A percentile compares a stretch with the other conserved stretches of the same genome.
phyloP scores from a whole-genome alignment of 2,113 vertebrate genomes.

The Castor canadensis region DNA sequence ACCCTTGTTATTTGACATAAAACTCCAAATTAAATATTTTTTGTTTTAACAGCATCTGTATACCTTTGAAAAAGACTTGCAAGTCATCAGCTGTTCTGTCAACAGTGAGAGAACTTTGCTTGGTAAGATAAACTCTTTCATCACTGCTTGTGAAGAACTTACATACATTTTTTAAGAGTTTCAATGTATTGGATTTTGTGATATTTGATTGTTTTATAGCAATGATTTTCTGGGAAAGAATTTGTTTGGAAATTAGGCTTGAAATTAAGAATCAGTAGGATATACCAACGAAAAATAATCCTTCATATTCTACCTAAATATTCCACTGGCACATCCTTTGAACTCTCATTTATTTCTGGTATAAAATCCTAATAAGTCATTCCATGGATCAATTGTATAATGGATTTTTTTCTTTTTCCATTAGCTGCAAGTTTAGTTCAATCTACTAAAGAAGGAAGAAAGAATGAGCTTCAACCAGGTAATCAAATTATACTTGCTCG shows the following conservation, averaged over 20 bases:
- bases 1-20: not conserved
- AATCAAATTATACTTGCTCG: slow-evolving; percentile 66
- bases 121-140: slow-evolving; percentile 86
- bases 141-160: not conserved
- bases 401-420: slow-evolving; percentile 30
- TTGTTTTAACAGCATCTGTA: slow-evolving; percentile 90
- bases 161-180: not conserved
- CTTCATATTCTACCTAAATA: not conserved
- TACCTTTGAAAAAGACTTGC: slow-evolving; percentile 93
- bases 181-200: slow-evolving; percentile 31
- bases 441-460: slow-evolving; percentile 78
- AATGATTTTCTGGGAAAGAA: not conserved
- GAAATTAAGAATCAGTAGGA: not conserved
- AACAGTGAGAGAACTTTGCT: slow-evolving; percentile 94
- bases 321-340: not conserved
- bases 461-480: slow-evolving; percentile 90
- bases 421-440: slow-evolving; percentile 93
- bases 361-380: not conserved
- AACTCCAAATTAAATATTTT: not conserved
- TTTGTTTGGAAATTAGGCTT: slow-evolving; percentile 8
- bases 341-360: not conserved
- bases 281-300: not conserved
- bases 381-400: slow-evolving; percentile 28
- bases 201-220: slow-evolving; percentile 6
- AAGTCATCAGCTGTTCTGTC: slow-evolving; percentile 93